Evolutionary conservation across 2,888 invertebrate genomes (phyloP).

Genomic region (Baccha elongata): DNA sequence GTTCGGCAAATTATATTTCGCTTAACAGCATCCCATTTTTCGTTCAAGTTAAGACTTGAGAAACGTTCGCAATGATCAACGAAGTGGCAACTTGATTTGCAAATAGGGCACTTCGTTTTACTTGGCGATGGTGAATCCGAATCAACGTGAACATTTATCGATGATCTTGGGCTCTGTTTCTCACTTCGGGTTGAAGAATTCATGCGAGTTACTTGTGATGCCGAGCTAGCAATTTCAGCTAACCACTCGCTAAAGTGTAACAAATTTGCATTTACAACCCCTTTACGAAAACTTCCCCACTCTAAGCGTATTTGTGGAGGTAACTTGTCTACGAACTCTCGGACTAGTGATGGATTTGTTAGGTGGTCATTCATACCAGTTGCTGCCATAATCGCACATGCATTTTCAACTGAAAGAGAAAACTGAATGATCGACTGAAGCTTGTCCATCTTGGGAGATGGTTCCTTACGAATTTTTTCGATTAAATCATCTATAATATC

Average conservation of each 20-base stretch:
- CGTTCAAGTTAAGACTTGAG: no score
- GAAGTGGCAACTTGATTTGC: background rate
- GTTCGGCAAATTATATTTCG: slow-evolving; percentile 32
- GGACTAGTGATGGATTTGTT: background rate
- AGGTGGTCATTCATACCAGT: slow-evolving; percentile 8
- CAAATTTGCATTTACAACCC: no score
- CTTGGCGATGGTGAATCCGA: background rate
- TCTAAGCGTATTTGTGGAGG: no score
- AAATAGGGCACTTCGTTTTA: slow-evolving; percentile 7
- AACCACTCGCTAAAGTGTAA: no score
- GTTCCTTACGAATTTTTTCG: background rate
- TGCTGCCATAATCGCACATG: no score
- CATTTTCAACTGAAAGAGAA: background rate
- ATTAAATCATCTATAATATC: slow-evolving; percentile 6
- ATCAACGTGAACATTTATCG: background rate
- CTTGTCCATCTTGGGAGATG: no score
- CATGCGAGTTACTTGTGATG: no score
- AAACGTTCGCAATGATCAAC: no score
- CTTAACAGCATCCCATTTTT: slow-evolving; percentile 46
- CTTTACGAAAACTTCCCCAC: no score
- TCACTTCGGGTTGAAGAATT: no score
- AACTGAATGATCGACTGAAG: background rate
- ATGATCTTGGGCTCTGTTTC: no score
- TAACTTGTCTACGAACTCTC: background rate
- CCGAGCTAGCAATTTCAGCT: no score